Evolutionary conservation across 2,888 invertebrate genomes (phyloP).

Genomic region (Chrysomela aeneicollis): DNA sequence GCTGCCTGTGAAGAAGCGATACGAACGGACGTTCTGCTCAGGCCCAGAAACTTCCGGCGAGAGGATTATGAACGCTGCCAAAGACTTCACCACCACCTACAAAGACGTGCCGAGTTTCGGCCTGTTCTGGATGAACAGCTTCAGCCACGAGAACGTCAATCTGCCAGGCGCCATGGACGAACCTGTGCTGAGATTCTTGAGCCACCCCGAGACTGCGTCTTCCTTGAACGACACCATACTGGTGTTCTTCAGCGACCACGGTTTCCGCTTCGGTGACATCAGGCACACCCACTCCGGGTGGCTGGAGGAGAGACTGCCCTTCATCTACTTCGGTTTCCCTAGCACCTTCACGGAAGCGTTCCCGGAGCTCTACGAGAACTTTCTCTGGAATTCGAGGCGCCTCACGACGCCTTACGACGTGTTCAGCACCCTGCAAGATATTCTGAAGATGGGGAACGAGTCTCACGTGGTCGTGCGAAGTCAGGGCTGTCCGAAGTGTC

Average conservation of each 20-base stretch:
- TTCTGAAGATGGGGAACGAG: conserved; percentile 65
- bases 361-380: conserved; percentile 65
- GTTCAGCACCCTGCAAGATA: conserved; percentile 74
- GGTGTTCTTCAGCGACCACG: conserved; percentile 80
- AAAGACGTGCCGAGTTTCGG: conserved; percentile 73
- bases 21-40: conserved; percentile 66
- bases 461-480: conserved; percentile 54
- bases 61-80: conserved; percentile 73
- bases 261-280: conserved; percentile 79
- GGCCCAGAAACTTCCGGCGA: conserved; percentile 72
- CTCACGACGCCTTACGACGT: conserved; percentile 81
- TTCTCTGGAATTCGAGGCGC: conserved; percentile 71
- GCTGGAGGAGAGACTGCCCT: conserved; percentile 83
- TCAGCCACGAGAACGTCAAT: conserved; percentile 77
- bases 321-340: conserved; percentile 76
- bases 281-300: conserved; percentile 76
- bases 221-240: conserved; percentile 26
- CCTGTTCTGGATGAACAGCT: conserved; percentile 81
- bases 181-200: conserved; percentile 76
- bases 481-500: conserved; percentile 70
- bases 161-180: conserved; percentile 77
- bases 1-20: conserved; percentile 62
- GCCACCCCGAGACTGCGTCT: conserved; percentile 63
- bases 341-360: conserved; percentile 66
- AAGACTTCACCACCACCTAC: conserved; percentile 66